These are phyloP conservation scores for Catajapyx aquilonaris DNA, from an alignment of 1,140 invertebrate species.

Conservation along the genomic window DNA sequence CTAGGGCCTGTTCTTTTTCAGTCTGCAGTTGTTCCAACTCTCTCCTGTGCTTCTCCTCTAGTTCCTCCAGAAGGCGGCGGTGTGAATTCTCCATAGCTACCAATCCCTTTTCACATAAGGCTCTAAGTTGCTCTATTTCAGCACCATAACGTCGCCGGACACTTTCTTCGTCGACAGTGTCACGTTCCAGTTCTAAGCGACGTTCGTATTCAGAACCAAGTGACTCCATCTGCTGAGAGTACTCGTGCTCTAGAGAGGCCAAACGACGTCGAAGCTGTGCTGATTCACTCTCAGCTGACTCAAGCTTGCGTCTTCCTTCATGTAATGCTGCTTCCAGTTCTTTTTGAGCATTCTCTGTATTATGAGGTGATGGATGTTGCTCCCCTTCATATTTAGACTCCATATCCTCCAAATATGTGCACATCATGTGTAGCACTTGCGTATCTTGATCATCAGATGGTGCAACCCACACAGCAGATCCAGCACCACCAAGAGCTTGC, in stretches of 20 bases:
- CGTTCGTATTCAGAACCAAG: conserved; percentile 46
- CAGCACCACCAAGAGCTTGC: too few relatives aligned
- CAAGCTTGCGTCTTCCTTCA: too few relatives aligned
- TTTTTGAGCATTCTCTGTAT: too few relatives aligned
- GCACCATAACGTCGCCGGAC: conserved; percentile 55
- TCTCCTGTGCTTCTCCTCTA: conserved; percentile 60
- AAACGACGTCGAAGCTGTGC: conserved; percentile 40
- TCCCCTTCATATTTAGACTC: too few relatives aligned
- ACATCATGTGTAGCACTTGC: too few relatives aligned
- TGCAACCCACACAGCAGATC: too few relatives aligned
- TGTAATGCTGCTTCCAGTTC: too few relatives aligned
- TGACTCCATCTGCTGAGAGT: conserved; percentile 51
- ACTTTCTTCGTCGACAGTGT: conserved; percentile 32
- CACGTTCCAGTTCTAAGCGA: too few relatives aligned
- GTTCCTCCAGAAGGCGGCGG: conserved; percentile 55
- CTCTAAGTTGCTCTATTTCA: conserved; percentile 64
- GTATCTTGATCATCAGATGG: too few relatives aligned
- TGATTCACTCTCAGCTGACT: too few relatives aligned
- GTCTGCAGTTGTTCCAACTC: conserved; percentile 46
- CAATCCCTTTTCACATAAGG: conserved; percentile 66
- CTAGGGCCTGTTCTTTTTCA: conserved; percentile 71
- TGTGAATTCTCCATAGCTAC: conserved; percentile 73
- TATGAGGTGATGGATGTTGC: too few relatives aligned
- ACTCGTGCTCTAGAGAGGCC: conserved; percentile 48
- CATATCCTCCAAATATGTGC: too few relatives aligned